Percentiles rank a stretch among this genome's conserved stretches.
These are phyloP conservation scores for Campylorhamphus procurvoides DNA, from an alignment of 2,113 vertebrate species.

Conservation along the genomic window DNA sequence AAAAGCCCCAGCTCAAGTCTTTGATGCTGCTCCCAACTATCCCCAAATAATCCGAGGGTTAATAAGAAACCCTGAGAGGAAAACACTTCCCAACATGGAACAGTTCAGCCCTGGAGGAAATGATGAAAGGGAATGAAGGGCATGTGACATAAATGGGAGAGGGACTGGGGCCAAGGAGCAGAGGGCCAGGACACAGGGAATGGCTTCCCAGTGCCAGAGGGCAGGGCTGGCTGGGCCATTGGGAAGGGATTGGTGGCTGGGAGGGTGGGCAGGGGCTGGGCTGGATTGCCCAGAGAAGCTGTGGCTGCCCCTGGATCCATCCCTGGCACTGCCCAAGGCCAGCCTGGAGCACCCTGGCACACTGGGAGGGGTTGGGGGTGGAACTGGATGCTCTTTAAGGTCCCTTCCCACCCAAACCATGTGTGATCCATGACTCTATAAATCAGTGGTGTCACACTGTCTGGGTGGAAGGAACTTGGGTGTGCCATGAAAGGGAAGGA, in stretches of 20 bases:
- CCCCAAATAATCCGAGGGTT: not conserved
- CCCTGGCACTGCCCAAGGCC: not conserved
- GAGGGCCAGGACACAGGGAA: not conserved
- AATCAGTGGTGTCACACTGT: not conserved
- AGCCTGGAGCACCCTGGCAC: not conserved
- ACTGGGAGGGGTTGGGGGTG: not conserved
- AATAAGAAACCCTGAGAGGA: not conserved
- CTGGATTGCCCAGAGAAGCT: not conserved
- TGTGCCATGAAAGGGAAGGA: not conserved
- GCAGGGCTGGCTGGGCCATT: fast-evolving
- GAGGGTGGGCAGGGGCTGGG: not conserved
- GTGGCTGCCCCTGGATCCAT: not conserved
- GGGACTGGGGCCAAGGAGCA: not conserved
- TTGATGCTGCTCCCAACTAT: not conserved
- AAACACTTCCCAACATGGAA: not conserved
- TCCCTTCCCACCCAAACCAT: not conserved
- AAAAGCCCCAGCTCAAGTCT: not conserved
- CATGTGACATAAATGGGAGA: not conserved
- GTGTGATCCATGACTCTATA: not conserved
- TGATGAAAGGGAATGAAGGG: not conserved
- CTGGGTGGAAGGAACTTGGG: not conserved
- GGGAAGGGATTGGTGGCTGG: not conserved
- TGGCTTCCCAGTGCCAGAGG: not conserved
- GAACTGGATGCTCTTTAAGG: not conserved
- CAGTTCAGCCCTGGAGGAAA: not conserved